phyloP scores from a whole-genome alignment of 2,113 vertebrate genomes.

The Lontra canadensis region DNA sequence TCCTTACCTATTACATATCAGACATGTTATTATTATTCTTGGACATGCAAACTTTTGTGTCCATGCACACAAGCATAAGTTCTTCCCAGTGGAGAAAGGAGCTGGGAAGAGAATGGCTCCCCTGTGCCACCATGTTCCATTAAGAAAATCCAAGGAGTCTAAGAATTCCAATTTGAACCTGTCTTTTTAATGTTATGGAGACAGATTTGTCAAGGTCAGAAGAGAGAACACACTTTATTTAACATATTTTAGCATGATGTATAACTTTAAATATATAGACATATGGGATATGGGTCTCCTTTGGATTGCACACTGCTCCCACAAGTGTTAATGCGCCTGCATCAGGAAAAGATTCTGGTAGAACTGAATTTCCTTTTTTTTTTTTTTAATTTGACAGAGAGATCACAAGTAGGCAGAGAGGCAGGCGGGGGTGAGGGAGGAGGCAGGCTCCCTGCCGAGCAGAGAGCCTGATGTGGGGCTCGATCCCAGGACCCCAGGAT shows the following conservation, averaged over 20 bases:
- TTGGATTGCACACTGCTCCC: neutral
- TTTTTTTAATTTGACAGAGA: too few species aligned
- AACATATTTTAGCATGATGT: neutral
- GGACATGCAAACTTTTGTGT: neutral
- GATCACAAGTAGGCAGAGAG: too few species aligned
- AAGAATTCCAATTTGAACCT: neutral
- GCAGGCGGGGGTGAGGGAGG: too few species aligned
- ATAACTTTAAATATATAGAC: neutral
- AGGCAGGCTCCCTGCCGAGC: too few species aligned
- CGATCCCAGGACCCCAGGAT: too few species aligned
- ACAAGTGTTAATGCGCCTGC: neutral
- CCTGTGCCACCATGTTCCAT: neutral
- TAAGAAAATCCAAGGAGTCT: neutral
- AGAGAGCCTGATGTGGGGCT: too few species aligned
- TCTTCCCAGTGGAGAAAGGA: neutral
- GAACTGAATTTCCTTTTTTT: neutral
- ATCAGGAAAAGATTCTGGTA: neutral
- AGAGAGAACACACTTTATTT: neutral
- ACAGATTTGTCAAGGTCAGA: neutral
- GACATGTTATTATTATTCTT: neutral
- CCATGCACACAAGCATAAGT: neutral
- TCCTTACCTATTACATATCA: constrained; percentile 35
- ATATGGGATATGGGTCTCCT: neutral
- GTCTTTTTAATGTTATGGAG: neutral
- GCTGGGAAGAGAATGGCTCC: neutral